Percentiles rank a stretch among this genome's conserved stretches.
Evolutionary conservation across 1,140 invertebrate genomes (phyloP).

Genomic region (Musca vetustissima): DNA sequence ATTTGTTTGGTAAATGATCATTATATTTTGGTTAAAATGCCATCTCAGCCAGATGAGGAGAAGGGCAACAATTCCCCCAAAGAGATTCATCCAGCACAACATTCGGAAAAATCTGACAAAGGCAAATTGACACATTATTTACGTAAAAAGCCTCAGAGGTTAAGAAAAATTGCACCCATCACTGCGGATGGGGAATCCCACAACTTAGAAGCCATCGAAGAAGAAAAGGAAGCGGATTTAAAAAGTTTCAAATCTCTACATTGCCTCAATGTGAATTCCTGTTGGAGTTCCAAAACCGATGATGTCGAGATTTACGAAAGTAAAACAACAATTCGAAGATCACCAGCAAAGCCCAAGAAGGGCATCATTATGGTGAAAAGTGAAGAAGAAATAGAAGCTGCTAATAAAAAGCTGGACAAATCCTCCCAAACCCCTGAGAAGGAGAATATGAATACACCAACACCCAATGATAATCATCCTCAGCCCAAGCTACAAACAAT

Average conservation of each 20-base stretch:
- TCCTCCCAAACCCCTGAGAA: background rate
- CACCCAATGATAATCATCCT: background rate
- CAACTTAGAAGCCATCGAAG: background rate
- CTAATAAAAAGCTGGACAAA: too few relatives aligned
- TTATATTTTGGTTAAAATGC: conserved; percentile 51
- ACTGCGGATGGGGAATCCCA: background rate
- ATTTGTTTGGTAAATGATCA: conserved; percentile 51
- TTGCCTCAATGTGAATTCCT: conserved; percentile 2
- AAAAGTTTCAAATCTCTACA: background rate
- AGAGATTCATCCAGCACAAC: too few relatives aligned
- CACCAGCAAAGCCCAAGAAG: background rate
- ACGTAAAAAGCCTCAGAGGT: background rate
- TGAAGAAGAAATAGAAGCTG: too few relatives aligned
- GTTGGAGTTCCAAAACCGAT: background rate
- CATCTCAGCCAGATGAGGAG: conserved; percentile 8
- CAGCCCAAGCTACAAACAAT: background rate
- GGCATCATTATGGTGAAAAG: too few relatives aligned
- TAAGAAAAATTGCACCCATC: background rate
- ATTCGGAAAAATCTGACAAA: background rate
- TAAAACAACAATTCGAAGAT: background rate
- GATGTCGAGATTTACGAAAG: background rate
- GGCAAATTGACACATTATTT: background rate
- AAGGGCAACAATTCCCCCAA: too few relatives aligned
- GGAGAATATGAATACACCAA: background rate
- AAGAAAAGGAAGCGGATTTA: background rate